Conservation (phyloP, 1,140 invertebrate species). For the Formica selysi region DNA sequence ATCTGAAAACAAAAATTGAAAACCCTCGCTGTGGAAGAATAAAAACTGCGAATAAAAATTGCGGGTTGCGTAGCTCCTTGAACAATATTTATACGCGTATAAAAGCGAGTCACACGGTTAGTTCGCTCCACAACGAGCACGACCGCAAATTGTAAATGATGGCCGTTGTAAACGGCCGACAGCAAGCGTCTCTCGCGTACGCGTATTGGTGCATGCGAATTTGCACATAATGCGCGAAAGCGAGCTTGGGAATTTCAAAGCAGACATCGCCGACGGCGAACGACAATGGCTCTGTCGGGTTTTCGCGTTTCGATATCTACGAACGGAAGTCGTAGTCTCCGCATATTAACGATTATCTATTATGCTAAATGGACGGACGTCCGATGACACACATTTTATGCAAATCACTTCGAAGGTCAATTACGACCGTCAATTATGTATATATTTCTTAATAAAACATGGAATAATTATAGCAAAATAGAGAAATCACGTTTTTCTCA, state of each 20-base stretch:
- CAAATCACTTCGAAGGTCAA: conserved; percentile 5
- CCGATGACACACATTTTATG: conserved; percentile 38
- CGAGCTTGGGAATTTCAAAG: conserved; percentile 58
- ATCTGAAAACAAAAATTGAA: no score
- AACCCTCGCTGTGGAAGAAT: background rate
- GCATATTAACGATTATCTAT: conserved; percentile 14
- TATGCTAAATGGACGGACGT: background rate
- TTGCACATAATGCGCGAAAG: conserved; percentile 75
- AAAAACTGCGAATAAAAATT: background rate
- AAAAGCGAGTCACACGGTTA: conserved; percentile 6
- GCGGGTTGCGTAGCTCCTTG: background rate
- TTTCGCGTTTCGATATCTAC: conserved; percentile 40
- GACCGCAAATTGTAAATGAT: conserved; percentile 53
- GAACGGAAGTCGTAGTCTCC: background rate
- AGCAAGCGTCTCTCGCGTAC: background rate
- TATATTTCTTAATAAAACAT: background rate
- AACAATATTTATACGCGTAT: background rate
- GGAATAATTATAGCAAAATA: background rate
- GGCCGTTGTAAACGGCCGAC: conserved; percentile 36
- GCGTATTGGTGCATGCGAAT: conserved; percentile 54
- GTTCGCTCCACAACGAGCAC: conserved; percentile 4
- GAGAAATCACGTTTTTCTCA: background rate
- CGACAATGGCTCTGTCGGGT: conserved; percentile 18
- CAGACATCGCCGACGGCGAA: background rate
- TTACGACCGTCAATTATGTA: background rate